Evolutionary conservation across 2,888 invertebrate species (phyloP).

Genomic region (Heliconius sara): DNA sequence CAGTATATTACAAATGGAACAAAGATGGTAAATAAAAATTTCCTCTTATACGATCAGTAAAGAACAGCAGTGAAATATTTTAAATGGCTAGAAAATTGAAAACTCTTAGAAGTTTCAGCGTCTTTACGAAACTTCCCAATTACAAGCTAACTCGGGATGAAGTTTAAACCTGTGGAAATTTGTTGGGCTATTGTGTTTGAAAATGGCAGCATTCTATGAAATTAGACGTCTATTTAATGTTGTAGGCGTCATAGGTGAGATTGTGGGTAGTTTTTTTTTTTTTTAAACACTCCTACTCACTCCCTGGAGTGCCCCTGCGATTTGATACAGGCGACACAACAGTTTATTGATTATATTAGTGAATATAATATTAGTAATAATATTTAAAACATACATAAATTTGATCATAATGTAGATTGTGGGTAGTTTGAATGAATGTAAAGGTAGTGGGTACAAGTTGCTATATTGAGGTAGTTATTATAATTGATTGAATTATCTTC

Average conservation of each 20-base stretch:
- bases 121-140: constrained; percentile 8
- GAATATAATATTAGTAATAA: too few relatives aligned
- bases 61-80: neutral
- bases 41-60: neutral
- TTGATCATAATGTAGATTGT: too few relatives aligned
- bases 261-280: too few relatives aligned
- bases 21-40: neutral
- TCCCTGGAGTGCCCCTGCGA: too few relatives aligned
- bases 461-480: neutral
- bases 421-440: too few relatives aligned
- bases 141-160: constrained; percentile 13
- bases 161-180: constrained; percentile 18
- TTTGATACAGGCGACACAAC: too few relatives aligned
- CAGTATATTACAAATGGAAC: neutral
- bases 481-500: neutral
- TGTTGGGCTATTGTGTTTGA: constrained; percentile 21
- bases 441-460: neutral
- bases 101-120: constrained; percentile 6
- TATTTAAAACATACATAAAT: too few relatives aligned
- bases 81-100: constrained; percentile 14
- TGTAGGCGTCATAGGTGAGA: neutral
- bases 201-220: constrained; percentile 16
- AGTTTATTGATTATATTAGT: too few relatives aligned
- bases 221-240: neutral
- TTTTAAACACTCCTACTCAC: too few relatives aligned